Base-by-base conservation (phyloP, 2,888 invertebrate species). In the Caradrina kadenii region DNA sequence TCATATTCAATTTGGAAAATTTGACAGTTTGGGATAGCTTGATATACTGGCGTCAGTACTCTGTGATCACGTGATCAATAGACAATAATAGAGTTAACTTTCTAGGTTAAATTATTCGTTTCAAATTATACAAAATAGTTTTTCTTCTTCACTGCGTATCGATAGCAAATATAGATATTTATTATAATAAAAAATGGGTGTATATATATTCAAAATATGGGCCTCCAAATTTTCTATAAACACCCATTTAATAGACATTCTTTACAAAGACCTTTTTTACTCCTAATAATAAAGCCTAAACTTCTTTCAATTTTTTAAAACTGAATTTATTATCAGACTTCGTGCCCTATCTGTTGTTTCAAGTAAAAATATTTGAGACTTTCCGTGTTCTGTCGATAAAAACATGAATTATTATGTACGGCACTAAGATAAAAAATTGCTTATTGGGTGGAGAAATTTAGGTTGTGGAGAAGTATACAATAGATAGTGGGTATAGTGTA, bases 291-390 rank as follows among this genome's bases (percentile, higher is more conserved):
- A 21, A 48, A 52, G 0, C 10, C n/a, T 48, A 53, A 49, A 45
- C 10, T 10, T 45, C 17, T 35, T 63, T 8, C 13, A 64, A 55
- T 56, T 64, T 73, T 71, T 73, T 67, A 0, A 70, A 66, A 26
- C 55, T 76, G 70, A 74, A 82, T 72, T 82, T 82, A 74, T 74
- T 63, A 69, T 66, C 11, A 42, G 63, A 39, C n/a, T 73, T 15
- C 80, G 80, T 84, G 82, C 69, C 55, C 64, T 84, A 84, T 82
- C 84, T 74, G 31, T 56, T 63, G 54, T 70, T 74, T 67, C 62
- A 52, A 15, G 42, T 48, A 63, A 71, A 79, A 67, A 39, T 68
- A 53, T 69, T 62, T 54, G 45, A 59, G 22, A 65, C 63, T 75
- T 61, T 66, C 39, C 55, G 49, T 58, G 35, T 50, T 69, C 58